Conservation (phyloP, 1,140 invertebrate species). For the Trissolcus basalis region DNA sequence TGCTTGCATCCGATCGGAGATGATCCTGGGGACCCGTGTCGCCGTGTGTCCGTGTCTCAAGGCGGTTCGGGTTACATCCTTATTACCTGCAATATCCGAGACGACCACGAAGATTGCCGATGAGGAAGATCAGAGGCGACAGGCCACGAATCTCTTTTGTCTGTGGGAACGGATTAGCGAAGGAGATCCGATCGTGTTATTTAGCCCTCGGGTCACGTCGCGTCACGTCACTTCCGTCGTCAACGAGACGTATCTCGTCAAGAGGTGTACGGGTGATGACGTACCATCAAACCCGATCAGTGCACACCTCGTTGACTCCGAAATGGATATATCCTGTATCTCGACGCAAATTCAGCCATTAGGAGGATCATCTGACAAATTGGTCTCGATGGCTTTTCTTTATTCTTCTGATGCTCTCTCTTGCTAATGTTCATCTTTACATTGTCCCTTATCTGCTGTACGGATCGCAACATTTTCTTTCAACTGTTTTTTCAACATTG, state of each 20-base stretch:
- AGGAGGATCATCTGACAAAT: constrained; percentile 50
- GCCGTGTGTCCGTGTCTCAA: constrained; percentile 56
- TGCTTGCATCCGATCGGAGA: constrained; percentile 51
- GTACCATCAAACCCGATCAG: constrained; percentile 68
- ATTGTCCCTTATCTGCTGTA: no score
- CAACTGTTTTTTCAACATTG: no score
- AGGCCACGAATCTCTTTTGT: constrained; percentile 72
- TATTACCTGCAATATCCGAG: constrained; percentile 66
- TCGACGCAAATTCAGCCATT: constrained; percentile 43
- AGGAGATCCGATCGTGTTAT: constrained; percentile 62
- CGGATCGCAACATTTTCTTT: no score
- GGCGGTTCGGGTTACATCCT: constrained; percentile 71
- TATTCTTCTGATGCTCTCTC: background rate
- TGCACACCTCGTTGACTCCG: constrained; percentile 66
- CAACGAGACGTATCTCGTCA: constrained; percentile 53
- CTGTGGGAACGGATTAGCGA: constrained; percentile 73
- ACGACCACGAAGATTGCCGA: constrained; percentile 64
- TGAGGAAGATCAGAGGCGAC: constrained; percentile 72
- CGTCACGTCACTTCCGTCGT: constrained; percentile 65
- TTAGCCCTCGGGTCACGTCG: constrained; percentile 65
- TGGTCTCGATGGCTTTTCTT: constrained; percentile 19
- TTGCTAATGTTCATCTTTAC: background rate
- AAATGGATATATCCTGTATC: constrained; percentile 50
- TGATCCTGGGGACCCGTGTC: constrained; percentile 59
- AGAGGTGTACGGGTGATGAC: constrained; percentile 69